phyloP scores from a whole-genome alignment of 2,797 vertebrate genomes.

The Enteromius radiatus region DNA sequence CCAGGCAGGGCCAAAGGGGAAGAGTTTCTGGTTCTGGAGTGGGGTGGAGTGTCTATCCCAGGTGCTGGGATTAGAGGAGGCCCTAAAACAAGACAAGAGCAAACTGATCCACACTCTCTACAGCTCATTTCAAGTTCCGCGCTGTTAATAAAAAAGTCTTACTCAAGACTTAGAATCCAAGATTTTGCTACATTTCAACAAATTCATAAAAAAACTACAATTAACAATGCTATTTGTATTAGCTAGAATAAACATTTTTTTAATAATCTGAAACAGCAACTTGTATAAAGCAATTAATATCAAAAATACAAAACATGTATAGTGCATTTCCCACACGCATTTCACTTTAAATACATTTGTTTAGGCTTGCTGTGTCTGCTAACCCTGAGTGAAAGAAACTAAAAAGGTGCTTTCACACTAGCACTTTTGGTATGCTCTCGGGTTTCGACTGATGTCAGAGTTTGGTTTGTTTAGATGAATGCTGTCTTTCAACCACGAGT shows the following conservation, averaged over 20 bases:
- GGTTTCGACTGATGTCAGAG: too few relatives aligned
- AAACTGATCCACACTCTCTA: constrained; percentile 62
- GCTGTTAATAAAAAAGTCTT: not conserved
- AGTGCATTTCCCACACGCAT: not conserved
- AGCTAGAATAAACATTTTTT: not conserved
- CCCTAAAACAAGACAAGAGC: constrained; percentile 81
- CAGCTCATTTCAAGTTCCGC: not conserved
- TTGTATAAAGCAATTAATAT: not conserved
- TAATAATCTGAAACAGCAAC: not conserved
- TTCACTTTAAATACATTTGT: not conserved
- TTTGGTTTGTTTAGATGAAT: too few relatives aligned
- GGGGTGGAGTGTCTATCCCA: constrained; percentile 89
- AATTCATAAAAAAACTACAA: not conserved
- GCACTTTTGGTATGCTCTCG: too few relatives aligned
- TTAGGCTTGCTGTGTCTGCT: not conserved
- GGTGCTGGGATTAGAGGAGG: constrained; percentile 88
- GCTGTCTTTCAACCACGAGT: too few relatives aligned
- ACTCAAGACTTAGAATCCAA: too few relatives aligned
- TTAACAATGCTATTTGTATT: not conserved
- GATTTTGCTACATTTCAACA: not conserved
- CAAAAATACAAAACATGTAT: not conserved
- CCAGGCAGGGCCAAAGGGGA: constrained; percentile 75
- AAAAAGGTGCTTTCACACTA: too few relatives aligned
- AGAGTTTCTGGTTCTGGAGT: constrained; percentile 81
- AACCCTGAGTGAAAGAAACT: too few relatives aligned